Base-by-base conservation (phyloP, 2,113 vertebrate species). In the Sigmodon hispidus region DNA sequence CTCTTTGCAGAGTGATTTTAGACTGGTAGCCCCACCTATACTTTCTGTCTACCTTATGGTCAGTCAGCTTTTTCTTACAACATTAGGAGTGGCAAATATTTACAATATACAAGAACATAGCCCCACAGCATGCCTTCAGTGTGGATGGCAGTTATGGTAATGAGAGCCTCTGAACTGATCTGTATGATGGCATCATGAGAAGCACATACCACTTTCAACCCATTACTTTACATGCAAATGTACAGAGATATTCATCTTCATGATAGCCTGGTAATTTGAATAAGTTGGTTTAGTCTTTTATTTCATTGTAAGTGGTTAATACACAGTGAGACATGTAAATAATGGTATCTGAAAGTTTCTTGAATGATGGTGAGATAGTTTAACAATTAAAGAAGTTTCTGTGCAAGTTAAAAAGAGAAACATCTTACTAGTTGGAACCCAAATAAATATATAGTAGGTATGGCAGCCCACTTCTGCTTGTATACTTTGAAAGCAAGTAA, bases 231-330 rank as follows among this genome's bases (percentile, higher is more conserved):
- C 4, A 52, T 57, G 40, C 1, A 45, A 48, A 69, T 79, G 15
- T 63, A 16, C 19, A 36, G n/a, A 65, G 9, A 21, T 40, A 40
- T 86, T 22, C 8, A 5, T 70, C 57, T 69, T 75, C 50, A 7
- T 43, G 8, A 65, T 29, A 15, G 1, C 34, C 93, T 90, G 36
- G 50, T 88, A 69, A 7, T 40, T 83, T 21, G 24, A 81, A 9
- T 73, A 48, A 34, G 4, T 52, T 85, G 7, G 29, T 55, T 5
- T 79, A 67, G 24, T 19, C 34, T 89, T 59, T 29, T 19, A 87
- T 65, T 61, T 75, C 43, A 65, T 52, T 76, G 67, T 43, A 48
- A 94, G 90, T 67, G 11, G 61, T 57, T 83, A 89, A 92, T 77
- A 63, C 26, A 43, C 4, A 77, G 6, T 81, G 16, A 87, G 36